phyloP scores from a whole-genome alignment of 2,888 invertebrate species.

The Geophilus truncorum region DNA sequence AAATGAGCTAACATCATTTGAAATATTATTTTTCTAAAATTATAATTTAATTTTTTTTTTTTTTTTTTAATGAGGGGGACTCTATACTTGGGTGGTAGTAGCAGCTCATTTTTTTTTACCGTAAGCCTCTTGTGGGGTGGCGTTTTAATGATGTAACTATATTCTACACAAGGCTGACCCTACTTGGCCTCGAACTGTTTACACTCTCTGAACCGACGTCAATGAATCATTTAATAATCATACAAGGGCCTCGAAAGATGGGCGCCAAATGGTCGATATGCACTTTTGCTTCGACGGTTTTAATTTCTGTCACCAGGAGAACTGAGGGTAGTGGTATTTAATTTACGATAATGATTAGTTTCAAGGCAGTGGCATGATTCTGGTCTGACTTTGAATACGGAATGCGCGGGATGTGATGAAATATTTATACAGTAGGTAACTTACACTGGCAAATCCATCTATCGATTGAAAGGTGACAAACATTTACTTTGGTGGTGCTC shows the following conservation, averaged over 20 bases:
- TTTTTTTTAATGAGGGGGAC: background rate
- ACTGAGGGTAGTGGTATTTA: background rate
- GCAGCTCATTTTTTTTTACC: background rate
- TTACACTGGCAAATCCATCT: background rate
- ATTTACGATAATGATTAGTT: too few relatives aligned
- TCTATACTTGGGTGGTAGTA: background rate
- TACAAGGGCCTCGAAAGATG: background rate
- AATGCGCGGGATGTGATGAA: too few relatives aligned
- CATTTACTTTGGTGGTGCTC: background rate
- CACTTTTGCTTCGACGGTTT: background rate
- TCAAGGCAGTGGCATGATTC: too few relatives aligned
- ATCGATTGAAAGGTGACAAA: background rate
- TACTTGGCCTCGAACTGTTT: constrained; percentile 11
- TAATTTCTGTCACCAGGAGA: background rate
- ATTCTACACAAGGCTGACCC: constrained; percentile 7
- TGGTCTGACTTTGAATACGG: too few relatives aligned
- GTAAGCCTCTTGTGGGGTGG: background rate
- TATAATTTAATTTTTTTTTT: background rate
- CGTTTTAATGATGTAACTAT: constrained; percentile 22
- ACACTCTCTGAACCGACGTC: constrained; percentile 14
- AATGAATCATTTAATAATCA: constrained; percentile 27
- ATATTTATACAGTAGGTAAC: too few relatives aligned
- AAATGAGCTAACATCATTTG: background rate
- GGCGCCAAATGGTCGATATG: background rate
- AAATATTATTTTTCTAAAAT: background rate